A percentile compares a stretch with the other conserved stretches of the same genome.
Evolutionary conservation across 2,113 vertebrate genomes (phyloP).

Genomic region (Saimiri boliviensis): DNA sequence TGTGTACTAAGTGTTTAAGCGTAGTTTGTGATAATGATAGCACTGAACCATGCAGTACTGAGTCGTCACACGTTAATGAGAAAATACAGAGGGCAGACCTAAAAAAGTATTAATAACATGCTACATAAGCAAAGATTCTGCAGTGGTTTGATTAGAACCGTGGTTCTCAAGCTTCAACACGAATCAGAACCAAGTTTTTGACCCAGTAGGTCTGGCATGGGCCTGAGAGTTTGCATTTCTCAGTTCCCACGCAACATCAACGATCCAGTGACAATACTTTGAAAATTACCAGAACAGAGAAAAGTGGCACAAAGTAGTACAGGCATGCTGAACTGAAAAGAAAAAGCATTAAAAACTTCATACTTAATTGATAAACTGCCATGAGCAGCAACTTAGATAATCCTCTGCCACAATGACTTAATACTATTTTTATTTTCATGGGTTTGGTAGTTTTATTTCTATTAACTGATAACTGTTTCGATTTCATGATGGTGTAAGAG

Average conservation of each 20-base stretch:
- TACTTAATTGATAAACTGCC: background rate
- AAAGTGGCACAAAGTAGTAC: background rate
- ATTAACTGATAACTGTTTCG: background rate
- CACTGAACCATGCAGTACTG: background rate
- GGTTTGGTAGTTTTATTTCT: background rate
- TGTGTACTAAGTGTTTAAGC: background rate
- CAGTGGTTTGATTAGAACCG: background rate
- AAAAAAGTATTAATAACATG: background rate
- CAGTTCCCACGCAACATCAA: background rate
- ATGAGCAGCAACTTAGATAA: background rate
- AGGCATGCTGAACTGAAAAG: background rate
- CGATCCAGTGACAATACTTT: background rate
- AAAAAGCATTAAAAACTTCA: background rate
- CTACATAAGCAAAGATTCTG: background rate
- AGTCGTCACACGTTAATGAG: conserved; percentile 1
- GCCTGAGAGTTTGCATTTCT: background rate
- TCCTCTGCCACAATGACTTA: background rate
- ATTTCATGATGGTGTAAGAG: background rate
- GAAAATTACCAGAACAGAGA: conserved; percentile 7
- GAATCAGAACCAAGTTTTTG: background rate
- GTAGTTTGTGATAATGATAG: background rate
- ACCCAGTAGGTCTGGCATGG: background rate
- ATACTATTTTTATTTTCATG: conserved; percentile 5
- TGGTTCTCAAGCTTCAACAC: background rate
- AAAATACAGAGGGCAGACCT: background rate